Percentiles rank a stretch among this genome's conserved stretches.
phyloP scores from a whole-genome alignment of 2,113 vertebrate species.

The Tangachromis dhanisi region DNA sequence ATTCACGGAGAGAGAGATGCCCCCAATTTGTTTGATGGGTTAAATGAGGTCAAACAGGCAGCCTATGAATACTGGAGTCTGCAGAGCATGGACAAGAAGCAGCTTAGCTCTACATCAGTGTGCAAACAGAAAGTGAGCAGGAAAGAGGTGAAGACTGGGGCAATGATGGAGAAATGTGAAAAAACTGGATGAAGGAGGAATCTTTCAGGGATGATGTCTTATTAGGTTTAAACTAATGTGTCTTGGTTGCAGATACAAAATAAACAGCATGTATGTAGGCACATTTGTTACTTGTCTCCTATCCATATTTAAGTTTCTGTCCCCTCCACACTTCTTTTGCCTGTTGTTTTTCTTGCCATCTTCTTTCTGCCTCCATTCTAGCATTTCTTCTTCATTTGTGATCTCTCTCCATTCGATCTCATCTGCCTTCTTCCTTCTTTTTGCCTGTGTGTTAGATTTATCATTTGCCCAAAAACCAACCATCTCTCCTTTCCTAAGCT shows the following conservation, averaged over 20 bases:
- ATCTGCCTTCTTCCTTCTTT: background rate
- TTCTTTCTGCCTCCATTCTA: background rate
- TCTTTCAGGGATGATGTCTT: background rate
- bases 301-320: background rate
- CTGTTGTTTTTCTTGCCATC: background rate
- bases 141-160: background rate
- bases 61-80: background rate
- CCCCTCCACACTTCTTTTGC: background rate
- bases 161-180: background rate
- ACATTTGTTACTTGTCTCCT: background rate
- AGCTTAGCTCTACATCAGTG: background rate
- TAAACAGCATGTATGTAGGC: background rate
- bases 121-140: background rate
- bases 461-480: background rate
- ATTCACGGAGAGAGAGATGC: background rate
- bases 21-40: background rate
- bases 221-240: background rate
- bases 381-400: background rate
- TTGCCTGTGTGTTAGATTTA: background rate
- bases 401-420: background rate
- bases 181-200: background rate
- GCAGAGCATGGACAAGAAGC: background rate
- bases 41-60: slow-evolving; percentile 3
- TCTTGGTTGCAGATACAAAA: background rate
- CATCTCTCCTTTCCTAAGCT: background rate